phyloP scores from a whole-genome alignment of 2,113 vertebrate species.

The Thinocorus orbignyianus region DNA sequence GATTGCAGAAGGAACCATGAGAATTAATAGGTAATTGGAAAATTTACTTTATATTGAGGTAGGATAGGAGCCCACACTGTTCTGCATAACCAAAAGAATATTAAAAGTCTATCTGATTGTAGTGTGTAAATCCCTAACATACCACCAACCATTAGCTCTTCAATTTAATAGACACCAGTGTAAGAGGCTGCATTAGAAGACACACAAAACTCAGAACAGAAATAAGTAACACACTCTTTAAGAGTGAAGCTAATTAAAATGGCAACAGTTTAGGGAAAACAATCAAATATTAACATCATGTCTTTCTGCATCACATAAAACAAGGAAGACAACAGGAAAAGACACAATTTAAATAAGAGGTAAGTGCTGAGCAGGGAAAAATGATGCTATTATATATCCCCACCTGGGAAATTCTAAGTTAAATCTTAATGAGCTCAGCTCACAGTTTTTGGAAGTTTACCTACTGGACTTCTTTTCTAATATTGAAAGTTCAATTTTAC shows the following conservation, averaged over 20 bases:
- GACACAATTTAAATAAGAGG: neutral
- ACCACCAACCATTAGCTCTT: neutral
- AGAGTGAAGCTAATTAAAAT: neutral
- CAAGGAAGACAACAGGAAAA: neutral
- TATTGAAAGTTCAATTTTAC: neutral
- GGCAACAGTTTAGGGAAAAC: neutral
- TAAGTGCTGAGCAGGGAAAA: neutral
- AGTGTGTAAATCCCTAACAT: neutral
- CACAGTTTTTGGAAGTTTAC: neutral
- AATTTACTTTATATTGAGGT: neutral
- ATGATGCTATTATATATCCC: neutral
- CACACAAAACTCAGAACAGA: neutral
- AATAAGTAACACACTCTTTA: neutral
- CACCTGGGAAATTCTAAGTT: neutral
- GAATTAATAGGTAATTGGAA: neutral
- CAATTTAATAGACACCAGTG: neutral
- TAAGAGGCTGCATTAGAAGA: neutral
- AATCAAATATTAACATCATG: neutral
- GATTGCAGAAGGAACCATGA: neutral
- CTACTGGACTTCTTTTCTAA: neutral
- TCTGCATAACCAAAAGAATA: neutral
- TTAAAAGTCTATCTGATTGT: neutral
- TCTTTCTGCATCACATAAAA: neutral
- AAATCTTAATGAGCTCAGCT: neutral
- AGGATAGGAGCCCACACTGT: neutral